Evolutionary conservation across 2,113 vertebrate species (phyloP), one percentile per base, ranked within the genome.

Genomic region (Pyrgilauda ruficollis): DNA sequence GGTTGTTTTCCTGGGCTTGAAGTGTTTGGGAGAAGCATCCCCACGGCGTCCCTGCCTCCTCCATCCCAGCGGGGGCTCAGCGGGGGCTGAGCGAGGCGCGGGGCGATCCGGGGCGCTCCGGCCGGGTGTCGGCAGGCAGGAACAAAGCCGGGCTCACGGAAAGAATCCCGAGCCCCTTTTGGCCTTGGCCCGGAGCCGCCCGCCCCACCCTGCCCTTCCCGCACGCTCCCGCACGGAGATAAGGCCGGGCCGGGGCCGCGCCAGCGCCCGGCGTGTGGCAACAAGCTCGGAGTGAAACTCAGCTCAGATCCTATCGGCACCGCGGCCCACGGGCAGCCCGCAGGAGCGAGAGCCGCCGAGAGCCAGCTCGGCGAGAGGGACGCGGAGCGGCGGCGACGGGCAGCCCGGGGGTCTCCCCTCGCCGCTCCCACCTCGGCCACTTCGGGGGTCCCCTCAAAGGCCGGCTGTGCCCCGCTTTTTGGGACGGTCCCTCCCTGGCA

Each of bases 221-320:
- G 66, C 82, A 93, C 39, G 53, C 77, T 83, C 79, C 80, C 94
- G 93, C 83, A 59, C n/a, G 37, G 84, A 66, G 88, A 88, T 72
- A 84, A 80, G 44, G 64, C 55, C 35, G 37, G 61, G 55, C 0
- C 46, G 18, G 83, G 68, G 79, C 78, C 7, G 28, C 18, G 50
- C n/a, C 85, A 46, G 89, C 91, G 85, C 89, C 93, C 31, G 86
- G 93, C 97, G 95, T 96, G 97, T 94, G 95, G 59, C 75, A 82
- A 97, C 97, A 97, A n/a, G 97, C 97, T 78, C 6, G 0, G 97
- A 96, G 95, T 92, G 97, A 97, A 98, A 97, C 94, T 96, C 93
- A 77, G 90, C 91, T 4, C 70, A 47, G 95, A 92, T 95, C 81
- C 78, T 94, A 95, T 96, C 94, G 86, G 90, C 53, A 56, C 31